Conservation (phyloP, 2,113 vertebrate species). For the Zapus hudsonius region DNA sequence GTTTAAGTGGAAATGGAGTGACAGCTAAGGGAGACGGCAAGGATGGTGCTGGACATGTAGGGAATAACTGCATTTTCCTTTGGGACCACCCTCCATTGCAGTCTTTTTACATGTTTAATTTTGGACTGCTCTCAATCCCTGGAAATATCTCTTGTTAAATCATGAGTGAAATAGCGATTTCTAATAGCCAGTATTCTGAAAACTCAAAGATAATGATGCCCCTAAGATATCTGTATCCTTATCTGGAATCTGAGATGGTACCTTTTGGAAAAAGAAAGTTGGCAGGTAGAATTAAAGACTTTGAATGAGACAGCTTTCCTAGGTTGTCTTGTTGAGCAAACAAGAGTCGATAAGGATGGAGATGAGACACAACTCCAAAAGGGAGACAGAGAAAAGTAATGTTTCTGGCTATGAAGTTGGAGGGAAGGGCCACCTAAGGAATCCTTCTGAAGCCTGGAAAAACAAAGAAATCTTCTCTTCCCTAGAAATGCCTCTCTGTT, state of each 20-base stretch:
- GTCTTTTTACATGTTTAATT: not conserved
- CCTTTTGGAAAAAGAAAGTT: not conserved
- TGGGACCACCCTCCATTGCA: not conserved
- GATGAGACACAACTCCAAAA: not conserved
- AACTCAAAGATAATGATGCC: not conserved
- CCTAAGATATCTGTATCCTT: not conserved
- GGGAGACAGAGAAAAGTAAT: not conserved
- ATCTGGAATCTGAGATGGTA: not conserved
- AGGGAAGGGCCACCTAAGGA: not conserved
- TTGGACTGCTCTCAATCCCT: not conserved
- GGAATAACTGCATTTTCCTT: not conserved
- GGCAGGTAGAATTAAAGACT: not conserved
- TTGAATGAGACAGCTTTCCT: not conserved
- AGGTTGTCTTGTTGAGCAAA: not conserved
- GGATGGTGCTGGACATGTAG: not conserved
- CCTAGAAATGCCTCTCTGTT: not conserved
- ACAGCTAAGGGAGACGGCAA: not conserved
- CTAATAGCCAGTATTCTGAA: not conserved
- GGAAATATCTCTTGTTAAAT: not conserved
- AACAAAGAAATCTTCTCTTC: not conserved
- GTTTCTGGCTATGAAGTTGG: not conserved
- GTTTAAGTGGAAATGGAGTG: constrained; percentile 4
- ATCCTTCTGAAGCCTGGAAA: not conserved
- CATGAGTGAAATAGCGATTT: not conserved
- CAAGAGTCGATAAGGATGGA: not conserved